A percentile compares a stretch with the other conserved stretches of the same genome.
Evolutionary conservation across 2,113 vertebrate genomes (phyloP).

Genomic region (Orthonyx spaldingii): DNA sequence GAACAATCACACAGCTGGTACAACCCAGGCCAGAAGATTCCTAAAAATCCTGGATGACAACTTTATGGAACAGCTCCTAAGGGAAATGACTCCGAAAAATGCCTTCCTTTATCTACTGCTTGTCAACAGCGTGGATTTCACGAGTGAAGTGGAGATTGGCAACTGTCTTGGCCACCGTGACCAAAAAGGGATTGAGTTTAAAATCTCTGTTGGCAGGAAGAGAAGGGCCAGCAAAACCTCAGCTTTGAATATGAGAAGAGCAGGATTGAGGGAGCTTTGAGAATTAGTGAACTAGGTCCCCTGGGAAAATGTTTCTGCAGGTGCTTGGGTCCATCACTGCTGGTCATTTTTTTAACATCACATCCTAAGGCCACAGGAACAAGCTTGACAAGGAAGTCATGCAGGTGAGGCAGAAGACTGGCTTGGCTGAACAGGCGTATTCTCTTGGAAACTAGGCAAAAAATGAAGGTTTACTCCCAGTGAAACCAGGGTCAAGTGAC

Average conservation of each 20-base stretch:
- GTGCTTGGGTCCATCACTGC: neutral
- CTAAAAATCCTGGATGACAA: neutral
- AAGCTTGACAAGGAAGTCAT: neutral
- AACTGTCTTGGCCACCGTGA: accelerated
- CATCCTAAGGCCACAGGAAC: neutral
- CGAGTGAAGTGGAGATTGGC: accelerated
- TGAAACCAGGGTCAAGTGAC: neutral
- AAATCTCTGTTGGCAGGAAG: neutral
- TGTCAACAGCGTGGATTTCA: neutral
- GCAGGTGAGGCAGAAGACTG: neutral
- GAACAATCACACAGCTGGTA: neutral
- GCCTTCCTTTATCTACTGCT: neutral
- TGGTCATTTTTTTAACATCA: neutral
- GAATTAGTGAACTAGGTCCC: neutral
- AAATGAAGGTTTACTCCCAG: neutral
- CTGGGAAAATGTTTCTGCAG: neutral
- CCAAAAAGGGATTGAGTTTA: neutral
- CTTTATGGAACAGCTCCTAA: neutral
- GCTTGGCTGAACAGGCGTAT: neutral
- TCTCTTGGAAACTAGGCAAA: neutral
- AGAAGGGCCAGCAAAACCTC: neutral
- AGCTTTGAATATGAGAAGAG: neutral
- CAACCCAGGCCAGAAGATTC: neutral
- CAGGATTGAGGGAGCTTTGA: neutral
- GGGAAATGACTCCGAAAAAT: neutral